phyloP scores from a whole-genome alignment of 2,113 vertebrate species.

The Anser brachyrhynchus region DNA sequence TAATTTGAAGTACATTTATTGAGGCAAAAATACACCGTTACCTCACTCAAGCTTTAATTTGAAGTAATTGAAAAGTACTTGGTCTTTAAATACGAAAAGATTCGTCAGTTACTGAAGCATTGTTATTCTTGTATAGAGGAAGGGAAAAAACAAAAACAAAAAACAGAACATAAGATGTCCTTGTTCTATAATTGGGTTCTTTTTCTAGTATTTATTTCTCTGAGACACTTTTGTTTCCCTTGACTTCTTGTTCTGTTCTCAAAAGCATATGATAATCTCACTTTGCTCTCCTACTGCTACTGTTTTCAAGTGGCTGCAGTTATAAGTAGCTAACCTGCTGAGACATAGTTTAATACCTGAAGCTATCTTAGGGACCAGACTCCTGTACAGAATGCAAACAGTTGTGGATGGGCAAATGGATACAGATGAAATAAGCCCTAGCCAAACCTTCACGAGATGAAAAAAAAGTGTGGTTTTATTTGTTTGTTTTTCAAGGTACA shows the following conservation, averaged over 20 bases:
- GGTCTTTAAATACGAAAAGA: constrained; percentile 4
- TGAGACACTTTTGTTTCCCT: constrained; percentile 21
- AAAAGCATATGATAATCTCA: constrained; percentile 15
- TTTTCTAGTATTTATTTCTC: constrained; percentile 46
- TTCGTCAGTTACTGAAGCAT: background rate
- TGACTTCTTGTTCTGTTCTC: constrained; percentile 20
- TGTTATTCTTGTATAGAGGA: constrained; percentile 12
- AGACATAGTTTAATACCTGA: constrained; percentile 30
- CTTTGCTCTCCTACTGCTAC: constrained; percentile 33
- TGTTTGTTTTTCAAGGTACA: background rate
- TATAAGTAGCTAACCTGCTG: constrained; percentile 47
- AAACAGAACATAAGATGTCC: background rate
- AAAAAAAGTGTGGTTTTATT: background rate
- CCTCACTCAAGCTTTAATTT: background rate
- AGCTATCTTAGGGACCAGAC: background rate
- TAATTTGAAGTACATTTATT: background rate
- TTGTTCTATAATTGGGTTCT: constrained; percentile 1
- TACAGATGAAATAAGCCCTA: background rate
- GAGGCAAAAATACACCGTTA: background rate
- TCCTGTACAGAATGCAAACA: background rate
- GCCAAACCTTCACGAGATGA: background rate
- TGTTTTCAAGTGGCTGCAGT: constrained; percentile 41
- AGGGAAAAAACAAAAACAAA: background rate
- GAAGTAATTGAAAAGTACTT: constrained; percentile 3
- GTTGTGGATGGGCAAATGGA: background rate